These are phyloP conservation scores for Nasonia giraulti DNA, from an alignment of 1,140 invertebrate genomes.

Conservation along the genomic window DNA sequence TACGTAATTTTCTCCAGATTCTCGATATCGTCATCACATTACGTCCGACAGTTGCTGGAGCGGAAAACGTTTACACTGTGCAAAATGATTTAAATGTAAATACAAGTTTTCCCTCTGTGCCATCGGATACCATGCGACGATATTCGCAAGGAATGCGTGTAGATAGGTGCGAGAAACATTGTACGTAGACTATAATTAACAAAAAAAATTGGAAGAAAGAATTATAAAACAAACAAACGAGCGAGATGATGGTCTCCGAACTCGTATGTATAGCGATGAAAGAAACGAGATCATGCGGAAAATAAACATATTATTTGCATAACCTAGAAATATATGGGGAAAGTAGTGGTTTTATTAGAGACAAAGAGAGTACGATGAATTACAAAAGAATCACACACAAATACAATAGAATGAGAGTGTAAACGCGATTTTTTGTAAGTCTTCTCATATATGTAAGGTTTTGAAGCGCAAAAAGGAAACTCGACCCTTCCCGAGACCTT, in stretches of 20 bases:
- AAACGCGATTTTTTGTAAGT: slow-evolving; percentile 47
- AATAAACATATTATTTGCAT: slow-evolving; percentile 72
- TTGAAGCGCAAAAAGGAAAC: slow-evolving; percentile 44
- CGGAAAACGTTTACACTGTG: slow-evolving; percentile 20
- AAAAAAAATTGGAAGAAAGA: slow-evolving; percentile 42
- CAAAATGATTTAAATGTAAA: slow-evolving; percentile 35
- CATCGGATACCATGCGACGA: slow-evolving; percentile 15
- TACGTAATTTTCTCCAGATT: slow-evolving; percentile 27
- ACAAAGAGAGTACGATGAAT: slow-evolving; percentile 28
- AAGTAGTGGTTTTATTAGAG: slow-evolving; percentile 68
- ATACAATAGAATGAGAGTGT: slow-evolving; percentile 6
- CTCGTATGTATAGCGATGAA: slow-evolving; percentile 37
- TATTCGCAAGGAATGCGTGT: slow-evolving; percentile 45
- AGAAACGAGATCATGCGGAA: slow-evolving; percentile 41
- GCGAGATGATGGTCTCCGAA: slow-evolving; percentile 28
- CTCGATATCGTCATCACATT: background rate
- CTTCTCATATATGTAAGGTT: slow-evolving; percentile 32
- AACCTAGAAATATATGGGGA: slow-evolving; percentile 68
- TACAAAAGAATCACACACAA: slow-evolving; percentile 19
- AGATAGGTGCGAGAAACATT: slow-evolving; percentile 55
- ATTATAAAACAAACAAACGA: slow-evolving; percentile 36
- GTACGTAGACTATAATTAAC: slow-evolving; percentile 54
- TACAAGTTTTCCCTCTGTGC: slow-evolving; percentile 15
- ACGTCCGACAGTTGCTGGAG: slow-evolving; percentile 12
- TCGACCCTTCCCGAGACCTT: slow-evolving; percentile 28